Percentiles rank a stretch among this genome's conserved stretches.
These are phyloP conservation scores for Dioctria rufipes DNA, from an alignment of 2,888 invertebrate species.

Conservation along the genomic window DNA sequence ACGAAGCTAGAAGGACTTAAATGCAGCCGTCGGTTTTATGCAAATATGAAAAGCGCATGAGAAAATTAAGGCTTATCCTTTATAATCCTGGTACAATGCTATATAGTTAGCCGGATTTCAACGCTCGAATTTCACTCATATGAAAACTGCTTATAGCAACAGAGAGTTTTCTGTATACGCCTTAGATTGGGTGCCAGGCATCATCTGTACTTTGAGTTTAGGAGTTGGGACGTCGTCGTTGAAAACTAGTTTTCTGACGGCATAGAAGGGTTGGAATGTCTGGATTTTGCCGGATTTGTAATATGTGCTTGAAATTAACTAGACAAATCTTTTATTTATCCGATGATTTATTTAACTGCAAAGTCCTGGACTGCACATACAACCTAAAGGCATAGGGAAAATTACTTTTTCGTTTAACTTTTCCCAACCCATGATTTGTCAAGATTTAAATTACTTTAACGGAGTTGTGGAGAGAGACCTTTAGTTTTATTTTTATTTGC, in stretches of 20 bases:
- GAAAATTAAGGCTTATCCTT: slow-evolving; percentile 39
- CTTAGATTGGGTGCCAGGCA: background rate
- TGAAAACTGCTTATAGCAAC: background rate
- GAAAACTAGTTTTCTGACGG: background rate
- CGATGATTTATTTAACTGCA: background rate
- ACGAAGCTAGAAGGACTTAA: background rate
- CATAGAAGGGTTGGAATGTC: background rate
- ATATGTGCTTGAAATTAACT: slow-evolving; percentile 39
- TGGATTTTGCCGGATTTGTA: slow-evolving; percentile 22
- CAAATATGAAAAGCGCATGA: slow-evolving; percentile 34
- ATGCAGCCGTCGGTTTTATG: slow-evolving; percentile 12
- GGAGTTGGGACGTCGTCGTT: background rate
- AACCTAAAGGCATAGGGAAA: too few species aligned
- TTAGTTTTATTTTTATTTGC: too few species aligned
- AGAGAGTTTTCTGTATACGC: background rate
- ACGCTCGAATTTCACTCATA: background rate
- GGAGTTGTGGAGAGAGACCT: too few species aligned
- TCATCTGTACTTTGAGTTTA: background rate
- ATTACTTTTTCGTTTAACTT: too few species aligned
- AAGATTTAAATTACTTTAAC: too few species aligned
- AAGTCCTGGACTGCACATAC: background rate
- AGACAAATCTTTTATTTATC: slow-evolving; percentile 37
- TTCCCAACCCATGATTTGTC: too few species aligned
- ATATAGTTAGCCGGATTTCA: background rate
- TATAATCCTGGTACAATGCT: slow-evolving; percentile 28